Evolutionary conservation across 2,113 vertebrate genomes (phyloP).

Genomic region (Poeciliopsis retropinna): DNA sequence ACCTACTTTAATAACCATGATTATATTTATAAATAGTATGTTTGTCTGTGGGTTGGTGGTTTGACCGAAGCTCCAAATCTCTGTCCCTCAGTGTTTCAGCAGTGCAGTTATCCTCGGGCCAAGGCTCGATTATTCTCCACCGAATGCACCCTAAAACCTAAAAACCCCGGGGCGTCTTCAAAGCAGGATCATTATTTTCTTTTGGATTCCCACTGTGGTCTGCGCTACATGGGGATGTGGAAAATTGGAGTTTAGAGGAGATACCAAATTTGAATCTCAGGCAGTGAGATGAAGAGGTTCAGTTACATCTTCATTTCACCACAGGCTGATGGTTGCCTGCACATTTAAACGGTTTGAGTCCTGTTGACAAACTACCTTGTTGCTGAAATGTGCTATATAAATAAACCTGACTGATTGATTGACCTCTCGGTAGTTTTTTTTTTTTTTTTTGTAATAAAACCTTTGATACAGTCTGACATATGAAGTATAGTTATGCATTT

Average conservation of each 20-base stretch:
- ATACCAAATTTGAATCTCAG: neutral
- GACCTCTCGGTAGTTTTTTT: too few species aligned
- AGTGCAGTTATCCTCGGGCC: neutral
- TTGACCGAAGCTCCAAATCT: neutral
- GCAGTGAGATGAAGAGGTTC: neutral
- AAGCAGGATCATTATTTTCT: neutral
- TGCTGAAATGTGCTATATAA: too few species aligned
- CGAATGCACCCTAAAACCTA: neutral
- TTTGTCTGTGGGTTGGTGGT: neutral
- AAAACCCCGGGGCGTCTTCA: neutral
- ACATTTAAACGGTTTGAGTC: neutral
- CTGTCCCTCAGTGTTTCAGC: neutral
- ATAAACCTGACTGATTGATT: too few species aligned
- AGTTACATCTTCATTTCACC: neutral
- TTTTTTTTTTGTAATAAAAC: too few species aligned
- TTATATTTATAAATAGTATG: neutral
- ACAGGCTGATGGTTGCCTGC: neutral
- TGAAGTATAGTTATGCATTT: too few species aligned
- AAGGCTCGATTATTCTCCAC: neutral
- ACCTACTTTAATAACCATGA: neutral
- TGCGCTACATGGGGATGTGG: neutral
- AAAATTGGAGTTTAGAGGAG: neutral
- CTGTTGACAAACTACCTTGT: too few species aligned
- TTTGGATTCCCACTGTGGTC: neutral
- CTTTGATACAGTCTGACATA: too few species aligned